These are phyloP conservation scores for Oreochromis grahami DNA, from an alignment of 2,797 vertebrate species.

Conservation along the genomic window DNA sequence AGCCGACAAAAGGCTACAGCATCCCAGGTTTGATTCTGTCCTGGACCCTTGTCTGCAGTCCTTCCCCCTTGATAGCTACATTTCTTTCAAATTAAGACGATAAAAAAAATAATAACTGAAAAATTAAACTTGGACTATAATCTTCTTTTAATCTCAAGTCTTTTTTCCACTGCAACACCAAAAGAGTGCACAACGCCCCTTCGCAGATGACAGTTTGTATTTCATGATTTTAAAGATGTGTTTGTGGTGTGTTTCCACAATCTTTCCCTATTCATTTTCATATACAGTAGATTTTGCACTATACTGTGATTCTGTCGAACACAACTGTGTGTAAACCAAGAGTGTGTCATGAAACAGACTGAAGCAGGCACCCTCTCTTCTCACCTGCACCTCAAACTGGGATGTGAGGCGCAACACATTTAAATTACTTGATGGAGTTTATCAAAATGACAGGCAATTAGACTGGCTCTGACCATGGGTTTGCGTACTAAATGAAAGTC, in stretches of 20 bases:
- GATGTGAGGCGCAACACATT: conserved; percentile 67
- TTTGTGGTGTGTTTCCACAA: neutral
- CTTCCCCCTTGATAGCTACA: neutral
- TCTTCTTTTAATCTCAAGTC: neutral
- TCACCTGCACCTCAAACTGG: conserved; percentile 41
- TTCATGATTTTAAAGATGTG: neutral
- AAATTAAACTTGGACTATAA: neutral
- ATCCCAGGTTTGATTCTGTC: neutral
- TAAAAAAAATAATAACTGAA: neutral
- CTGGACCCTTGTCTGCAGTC: neutral
- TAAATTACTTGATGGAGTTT: conserved; percentile 72
- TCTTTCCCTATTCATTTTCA: neutral
- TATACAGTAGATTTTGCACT: neutral
- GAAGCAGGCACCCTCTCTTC: neutral
- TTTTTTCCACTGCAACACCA: neutral
- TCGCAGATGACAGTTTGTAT: neutral
- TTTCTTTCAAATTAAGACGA: neutral
- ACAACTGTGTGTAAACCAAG: neutral
- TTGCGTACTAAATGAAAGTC: conserved; percentile 70
- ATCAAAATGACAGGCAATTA: conserved; percentile 79
- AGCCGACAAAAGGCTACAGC: neutral
- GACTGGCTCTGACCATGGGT: conserved; percentile 60
- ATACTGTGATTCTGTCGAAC: neutral
- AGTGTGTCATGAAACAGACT: neutral
- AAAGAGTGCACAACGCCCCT: neutral